phyloP scores from a whole-genome alignment of 2,113 vertebrate species.

The Gracilinanus agilis region DNA sequence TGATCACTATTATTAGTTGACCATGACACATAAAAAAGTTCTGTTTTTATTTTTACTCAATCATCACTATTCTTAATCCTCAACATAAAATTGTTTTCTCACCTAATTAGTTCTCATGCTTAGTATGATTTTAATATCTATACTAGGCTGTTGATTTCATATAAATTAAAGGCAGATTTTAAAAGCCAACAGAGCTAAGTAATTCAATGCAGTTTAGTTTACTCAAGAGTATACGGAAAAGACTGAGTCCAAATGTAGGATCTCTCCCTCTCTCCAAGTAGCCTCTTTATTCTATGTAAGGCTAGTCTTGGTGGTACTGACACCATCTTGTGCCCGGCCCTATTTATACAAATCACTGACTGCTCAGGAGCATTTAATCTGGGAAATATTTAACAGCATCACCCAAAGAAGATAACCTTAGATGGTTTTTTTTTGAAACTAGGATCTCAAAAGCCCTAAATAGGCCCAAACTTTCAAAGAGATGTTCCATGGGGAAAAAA shows the following conservation, averaged over 20 bases:
- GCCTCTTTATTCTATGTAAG: background rate
- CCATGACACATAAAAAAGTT: background rate
- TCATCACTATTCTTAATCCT: background rate
- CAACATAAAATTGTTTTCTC: slow-evolving; percentile 31
- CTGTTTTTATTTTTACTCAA: background rate
- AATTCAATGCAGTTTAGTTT: background rate
- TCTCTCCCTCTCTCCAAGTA: background rate
- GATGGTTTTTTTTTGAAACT: slow-evolving; percentile 46
- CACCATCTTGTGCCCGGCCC: background rate
- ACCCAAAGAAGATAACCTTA: slow-evolving; percentile 24
- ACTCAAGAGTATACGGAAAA: too few relatives aligned
- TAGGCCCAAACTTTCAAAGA: slow-evolving; percentile 42
- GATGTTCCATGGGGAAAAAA: background rate
- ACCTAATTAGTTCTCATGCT: slow-evolving; percentile 12
- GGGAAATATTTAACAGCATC: background rate
- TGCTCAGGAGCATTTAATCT: background rate
- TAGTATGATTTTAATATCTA: background rate
- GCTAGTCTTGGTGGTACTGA: background rate
- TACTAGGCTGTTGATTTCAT: background rate
- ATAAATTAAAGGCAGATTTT: background rate
- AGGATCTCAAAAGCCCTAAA: slow-evolving; percentile 66
- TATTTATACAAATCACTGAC: background rate
- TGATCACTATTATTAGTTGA: slow-evolving; percentile 18
- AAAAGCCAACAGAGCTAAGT: background rate
- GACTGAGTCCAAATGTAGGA: too few relatives aligned